A percentile compares a stretch with the other conserved stretches of the same genome.
phyloP scores from a whole-genome alignment of 2,797 vertebrate species.

The Rhabdophis nuchalis region DNA sequence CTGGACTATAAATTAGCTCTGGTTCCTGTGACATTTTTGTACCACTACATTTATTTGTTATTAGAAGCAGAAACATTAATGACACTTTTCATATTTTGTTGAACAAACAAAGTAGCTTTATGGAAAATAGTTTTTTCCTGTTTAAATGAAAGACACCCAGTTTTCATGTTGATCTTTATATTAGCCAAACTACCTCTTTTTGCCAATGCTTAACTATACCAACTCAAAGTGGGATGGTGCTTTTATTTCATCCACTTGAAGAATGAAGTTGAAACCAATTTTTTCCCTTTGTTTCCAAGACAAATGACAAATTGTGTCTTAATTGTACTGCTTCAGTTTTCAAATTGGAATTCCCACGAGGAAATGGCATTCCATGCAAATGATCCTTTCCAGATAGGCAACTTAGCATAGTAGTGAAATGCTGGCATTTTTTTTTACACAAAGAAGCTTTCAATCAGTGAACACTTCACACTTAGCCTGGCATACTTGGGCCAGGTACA shows the following conservation, averaged over 20 bases:
- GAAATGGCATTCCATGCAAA: background rate
- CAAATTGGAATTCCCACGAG: background rate
- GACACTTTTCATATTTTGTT: background rate
- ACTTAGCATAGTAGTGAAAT: background rate
- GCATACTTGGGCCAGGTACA: background rate
- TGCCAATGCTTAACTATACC: background rate
- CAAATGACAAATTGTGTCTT: background rate
- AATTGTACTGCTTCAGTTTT: background rate
- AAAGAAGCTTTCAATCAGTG: background rate
- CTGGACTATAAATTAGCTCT: background rate
- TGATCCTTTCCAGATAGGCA: background rate
- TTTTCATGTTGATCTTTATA: background rate
- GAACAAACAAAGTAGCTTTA: background rate
- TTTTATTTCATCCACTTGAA: background rate
- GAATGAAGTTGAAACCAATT: rapidly evolving
- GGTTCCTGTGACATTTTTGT: background rate
- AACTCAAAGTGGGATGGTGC: background rate
- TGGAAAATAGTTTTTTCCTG: background rate
- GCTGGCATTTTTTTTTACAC: background rate
- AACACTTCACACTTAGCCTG: background rate
- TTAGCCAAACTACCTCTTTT: background rate
- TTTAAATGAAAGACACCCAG: background rate
- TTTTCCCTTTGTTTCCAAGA: background rate
- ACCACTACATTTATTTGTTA: background rate
- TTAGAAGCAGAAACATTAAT: background rate